A percentile compares a stretch with the other conserved stretches of the same genome.
These are phyloP conservation scores for Muscina levida DNA, from an alignment of 2,888 invertebrate species.

Conservation along the genomic window DNA sequence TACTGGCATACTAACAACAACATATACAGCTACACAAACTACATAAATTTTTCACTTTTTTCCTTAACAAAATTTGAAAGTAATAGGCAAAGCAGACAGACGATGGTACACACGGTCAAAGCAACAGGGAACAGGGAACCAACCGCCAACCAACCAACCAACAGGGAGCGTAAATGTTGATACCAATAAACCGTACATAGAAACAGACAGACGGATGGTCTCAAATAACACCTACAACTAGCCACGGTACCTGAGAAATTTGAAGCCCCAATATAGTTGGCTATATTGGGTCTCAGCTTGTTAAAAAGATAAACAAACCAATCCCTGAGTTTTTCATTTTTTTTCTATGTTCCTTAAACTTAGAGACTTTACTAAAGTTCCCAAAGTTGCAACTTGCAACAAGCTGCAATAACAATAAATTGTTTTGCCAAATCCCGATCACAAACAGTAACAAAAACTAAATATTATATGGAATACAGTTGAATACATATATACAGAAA, in stretches of 20 bases:
- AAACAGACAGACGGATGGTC: background rate
- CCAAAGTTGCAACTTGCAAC: too few relatives aligned
- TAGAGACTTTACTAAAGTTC: too few relatives aligned
- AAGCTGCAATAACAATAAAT: slow-evolving; percentile 54
- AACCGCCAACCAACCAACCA: too few relatives aligned
- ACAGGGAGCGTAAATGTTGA: too few relatives aligned
- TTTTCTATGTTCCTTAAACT: too few relatives aligned
- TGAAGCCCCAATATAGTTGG: slow-evolving; percentile 39
- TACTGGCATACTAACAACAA: too few relatives aligned
- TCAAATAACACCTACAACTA: slow-evolving; percentile 60
- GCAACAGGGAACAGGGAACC: slow-evolving; percentile 49
- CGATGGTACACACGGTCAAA: slow-evolving; percentile 26
- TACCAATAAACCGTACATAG: background rate
- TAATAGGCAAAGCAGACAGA: slow-evolving; percentile 35
- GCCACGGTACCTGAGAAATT: slow-evolving; percentile 56
- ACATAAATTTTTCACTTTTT: slow-evolving; percentile 51
- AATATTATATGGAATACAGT: slow-evolving; percentile 30
- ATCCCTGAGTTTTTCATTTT: too few relatives aligned
- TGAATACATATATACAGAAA: slow-evolving; percentile 15
- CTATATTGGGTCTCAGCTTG: background rate
- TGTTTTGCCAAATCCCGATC: background rate
- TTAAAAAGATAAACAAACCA: slow-evolving; percentile 62
- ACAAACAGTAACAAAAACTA: slow-evolving; percentile 12
- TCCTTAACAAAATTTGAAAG: slow-evolving; percentile 61
- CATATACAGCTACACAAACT: too few relatives aligned